Evolutionary conservation across 1,140 invertebrate genomes (phyloP), one percentile per base, ranked within the genome.

Genomic region (Yoshiicerus persimilis): DNA sequence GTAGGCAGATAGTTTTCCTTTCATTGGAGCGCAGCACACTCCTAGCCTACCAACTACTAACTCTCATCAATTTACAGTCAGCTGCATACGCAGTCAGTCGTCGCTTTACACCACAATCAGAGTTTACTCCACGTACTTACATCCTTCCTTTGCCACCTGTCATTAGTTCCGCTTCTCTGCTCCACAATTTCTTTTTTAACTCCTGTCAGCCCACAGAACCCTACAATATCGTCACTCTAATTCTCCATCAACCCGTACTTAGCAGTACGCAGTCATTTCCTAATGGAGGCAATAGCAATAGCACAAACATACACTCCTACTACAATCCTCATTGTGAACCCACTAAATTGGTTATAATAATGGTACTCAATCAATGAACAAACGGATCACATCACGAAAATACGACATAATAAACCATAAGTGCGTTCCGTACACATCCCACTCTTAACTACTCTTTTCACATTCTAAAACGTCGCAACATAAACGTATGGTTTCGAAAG

Each of bases 71-170:
- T 27, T 70, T 30, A 30, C 13, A 30, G 64, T 70, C 64, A 70
- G 47, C 47, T n/a, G 47, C 47, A 56, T 56, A 56, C 47, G 47
- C 47, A 80, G 34, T 80, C 32, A 80, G 32, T 70, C 30, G 34
- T 9, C 75, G 34, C 75, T 80, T 80, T 80, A 80, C 75, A 80
- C 75, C 75, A 80, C 75, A 80, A 80, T 80, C 13, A 80, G 75
- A 80, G 75, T 80, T 80, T 80, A 80, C 75, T 80, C 75, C 75
- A 11, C 20, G 32, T 80, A 80, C 75, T 80, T 80, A 80, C 75
- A 80, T 80, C 75, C 75, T 80, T 80, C 75, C 75, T 80, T 80
- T 80, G 75, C 75, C 75, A 80, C 75, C 75, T 80, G 75, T 80
- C 75, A 80, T 80, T 80, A 80, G 75, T 80, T 80, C 30, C 75